These are phyloP conservation scores for Aleiodes leptofemur DNA, from an alignment of 2,888 invertebrate genomes.

Conservation along the genomic window DNA sequence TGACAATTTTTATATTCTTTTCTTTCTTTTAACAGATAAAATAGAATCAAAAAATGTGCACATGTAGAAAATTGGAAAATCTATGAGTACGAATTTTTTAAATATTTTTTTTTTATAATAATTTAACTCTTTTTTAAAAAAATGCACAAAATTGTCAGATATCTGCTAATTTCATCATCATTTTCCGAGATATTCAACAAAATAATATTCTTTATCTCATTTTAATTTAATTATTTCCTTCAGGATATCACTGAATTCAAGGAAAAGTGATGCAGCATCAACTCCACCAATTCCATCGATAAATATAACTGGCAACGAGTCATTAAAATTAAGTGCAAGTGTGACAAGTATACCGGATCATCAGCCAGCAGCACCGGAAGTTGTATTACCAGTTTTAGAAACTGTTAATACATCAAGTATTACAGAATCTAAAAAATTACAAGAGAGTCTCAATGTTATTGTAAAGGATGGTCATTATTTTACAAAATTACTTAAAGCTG, in stretches of 20 bases:
- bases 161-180: too few species aligned
- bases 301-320: slow-evolving; percentile 47
- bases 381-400: slow-evolving; percentile 73
- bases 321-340: slow-evolving; percentile 63
- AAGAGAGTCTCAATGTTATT: slow-evolving; percentile 61
- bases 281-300: slow-evolving; percentile 42
- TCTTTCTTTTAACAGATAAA: too few species aligned
- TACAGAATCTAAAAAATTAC: slow-evolving; percentile 58
- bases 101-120: too few species aligned
- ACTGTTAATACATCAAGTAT: slow-evolving; percentile 64
- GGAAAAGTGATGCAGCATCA: slow-evolving; percentile 56
- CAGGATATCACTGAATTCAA: slow-evolving; percentile 53
- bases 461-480: slow-evolving; percentile 88
- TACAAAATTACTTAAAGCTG: slow-evolving; percentile 83
- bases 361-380: slow-evolving; percentile 75
- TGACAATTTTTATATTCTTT: too few species aligned
- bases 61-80: too few species aligned
- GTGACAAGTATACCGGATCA: slow-evolving; percentile 72
- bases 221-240: slow-evolving; percentile 51
- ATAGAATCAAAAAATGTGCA: too few species aligned
- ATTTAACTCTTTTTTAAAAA: too few species aligned
- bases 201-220: too few species aligned
- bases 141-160: too few species aligned
- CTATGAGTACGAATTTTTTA: too few species aligned
- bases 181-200: too few species aligned